Base-by-base conservation (phyloP, 2,888 invertebrate species). In the Agonopterix subpropinquella region DNA sequence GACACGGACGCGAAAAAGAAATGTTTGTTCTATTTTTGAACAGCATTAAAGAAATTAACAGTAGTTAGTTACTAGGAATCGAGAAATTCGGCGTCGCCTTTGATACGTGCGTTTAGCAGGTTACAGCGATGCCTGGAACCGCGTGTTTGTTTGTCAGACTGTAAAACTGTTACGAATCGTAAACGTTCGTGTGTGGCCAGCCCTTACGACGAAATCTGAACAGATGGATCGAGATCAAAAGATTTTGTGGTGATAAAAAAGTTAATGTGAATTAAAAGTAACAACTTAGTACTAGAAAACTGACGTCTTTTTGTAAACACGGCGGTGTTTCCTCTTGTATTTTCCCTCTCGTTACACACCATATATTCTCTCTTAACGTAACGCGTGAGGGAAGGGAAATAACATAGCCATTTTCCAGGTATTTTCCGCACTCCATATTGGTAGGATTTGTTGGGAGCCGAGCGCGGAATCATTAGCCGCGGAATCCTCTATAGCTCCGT, bases 161-260 rank as follows among this genome's bases (percentile, higher is more conserved):
- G 83, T 87, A 82, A 86, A 87, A 85, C 82, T 76, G 85, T 79
- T 80, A 78, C 67, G 80, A 77, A 77, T 76, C 80, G 86, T 87
- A 88, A 86, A 87, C 82, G 77, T 57, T 78, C 85, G 87, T 85
- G 88, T 87, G 88, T 88, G 87, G 88, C 77, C 87, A 80, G 81
- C 81, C 83, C 87, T 88, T 88, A 88, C 87, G 82, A 80, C 86
- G 88, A 88, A 86, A 77, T 80, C 76, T 68, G 76, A 77, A 78
- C 88, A 87, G 88, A 87, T 87, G 88, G 80, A 68, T 67, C 54
- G 77, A 86, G 77, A 87, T 88, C 88, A 88, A 88, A 87, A 79
- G 82, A 70, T 62, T 65, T 52, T 62, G 65, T 60, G 72, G 77
- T 73, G 79, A 84, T 86, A 85, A 88, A 87, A 84, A 67, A 65